Percentiles rank a stretch among this genome's conserved stretches.
phyloP scores from a whole-genome alignment of 2,888 invertebrate species.

The Xanthorhoe spadicearia region DNA sequence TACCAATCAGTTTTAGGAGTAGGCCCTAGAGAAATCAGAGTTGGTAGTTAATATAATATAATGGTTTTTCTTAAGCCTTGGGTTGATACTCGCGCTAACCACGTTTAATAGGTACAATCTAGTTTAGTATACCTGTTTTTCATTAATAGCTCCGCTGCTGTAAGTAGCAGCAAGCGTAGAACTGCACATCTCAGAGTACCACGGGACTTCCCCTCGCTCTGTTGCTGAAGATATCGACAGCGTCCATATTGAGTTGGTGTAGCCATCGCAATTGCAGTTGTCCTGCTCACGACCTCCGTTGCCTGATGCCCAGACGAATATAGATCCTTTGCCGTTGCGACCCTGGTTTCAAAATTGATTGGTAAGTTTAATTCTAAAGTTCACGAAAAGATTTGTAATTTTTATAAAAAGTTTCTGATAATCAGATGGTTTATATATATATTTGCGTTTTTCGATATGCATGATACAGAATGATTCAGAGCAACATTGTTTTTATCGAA shows the following conservation, averaged over 20 bases:
- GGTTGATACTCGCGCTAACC: too few species aligned
- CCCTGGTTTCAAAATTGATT: conserved; percentile 84
- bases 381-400: neutral
- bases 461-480: too few species aligned
- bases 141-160: conserved; percentile 96
- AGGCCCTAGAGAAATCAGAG: too few species aligned
- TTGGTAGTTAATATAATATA: too few species aligned
- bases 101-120: too few species aligned
- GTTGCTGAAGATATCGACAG: conserved; percentile 98
- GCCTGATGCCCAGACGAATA: conserved; percentile 99
- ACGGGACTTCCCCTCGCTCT: conserved; percentile 95
- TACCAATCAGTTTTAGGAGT: too few species aligned
- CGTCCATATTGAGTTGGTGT: conserved; percentile 99
- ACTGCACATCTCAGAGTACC: conserved; percentile 99
- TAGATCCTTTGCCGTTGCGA: conserved; percentile 96
- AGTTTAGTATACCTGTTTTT: conserved; percentile 94
- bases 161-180: conserved; percentile 99
- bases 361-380: neutral
- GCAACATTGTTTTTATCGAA: too few species aligned
- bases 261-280: conserved; percentile 99
- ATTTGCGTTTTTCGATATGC: too few species aligned
- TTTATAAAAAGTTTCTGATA: too few species aligned
- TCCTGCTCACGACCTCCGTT: conserved; percentile 98
- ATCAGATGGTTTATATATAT: too few species aligned
- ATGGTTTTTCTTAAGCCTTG: too few species aligned